Evolutionary conservation across 2,113 vertebrate species (phyloP).

Genomic region (Tautogolabrus adspersus): DNA sequence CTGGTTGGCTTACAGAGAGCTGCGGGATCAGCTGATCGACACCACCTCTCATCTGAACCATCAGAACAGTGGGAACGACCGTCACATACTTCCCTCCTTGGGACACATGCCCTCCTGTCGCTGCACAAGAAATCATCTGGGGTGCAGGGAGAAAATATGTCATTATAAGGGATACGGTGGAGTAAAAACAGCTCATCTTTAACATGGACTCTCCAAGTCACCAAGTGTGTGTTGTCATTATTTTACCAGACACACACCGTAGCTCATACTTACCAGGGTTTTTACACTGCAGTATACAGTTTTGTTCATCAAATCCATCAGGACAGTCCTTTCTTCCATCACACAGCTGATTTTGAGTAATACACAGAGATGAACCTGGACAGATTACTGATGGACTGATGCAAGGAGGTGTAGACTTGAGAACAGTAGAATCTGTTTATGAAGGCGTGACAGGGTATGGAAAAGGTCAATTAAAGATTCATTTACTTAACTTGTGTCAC

Average conservation of each 20-base stretch:
- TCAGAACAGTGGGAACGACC: conserved; percentile 86
- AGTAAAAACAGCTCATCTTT: background rate
- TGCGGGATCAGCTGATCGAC: conserved; percentile 50
- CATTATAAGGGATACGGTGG: background rate
- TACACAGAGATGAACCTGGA: conserved; percentile 77
- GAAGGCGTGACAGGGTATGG: conserved; percentile 8
- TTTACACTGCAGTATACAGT: conserved; percentile 80
- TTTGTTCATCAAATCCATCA: conserved; percentile 87
- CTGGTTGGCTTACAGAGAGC: conserved; percentile 35
- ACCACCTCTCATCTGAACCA: conserved; percentile 86
- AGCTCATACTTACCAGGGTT: conserved; percentile 76
- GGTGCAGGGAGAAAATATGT: background rate
- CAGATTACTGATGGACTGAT: conserved; percentile 80
- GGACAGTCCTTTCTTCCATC: conserved; percentile 86
- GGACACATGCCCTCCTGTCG: conserved; percentile 78
- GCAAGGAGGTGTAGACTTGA: conserved; percentile 59
- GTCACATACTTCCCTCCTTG: conserved; percentile 80
- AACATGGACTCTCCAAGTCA: no score
- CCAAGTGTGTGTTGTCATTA: background rate
- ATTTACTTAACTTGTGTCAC: background rate
- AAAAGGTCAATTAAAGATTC: background rate
- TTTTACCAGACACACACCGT: background rate
- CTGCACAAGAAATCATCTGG: conserved; percentile 85
- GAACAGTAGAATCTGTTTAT: background rate
- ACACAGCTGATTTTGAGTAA: conserved; percentile 84